These are phyloP conservation scores for Ptilodon capucinus DNA, from an alignment of 2,888 invertebrate genomes.

Conservation along the genomic window DNA sequence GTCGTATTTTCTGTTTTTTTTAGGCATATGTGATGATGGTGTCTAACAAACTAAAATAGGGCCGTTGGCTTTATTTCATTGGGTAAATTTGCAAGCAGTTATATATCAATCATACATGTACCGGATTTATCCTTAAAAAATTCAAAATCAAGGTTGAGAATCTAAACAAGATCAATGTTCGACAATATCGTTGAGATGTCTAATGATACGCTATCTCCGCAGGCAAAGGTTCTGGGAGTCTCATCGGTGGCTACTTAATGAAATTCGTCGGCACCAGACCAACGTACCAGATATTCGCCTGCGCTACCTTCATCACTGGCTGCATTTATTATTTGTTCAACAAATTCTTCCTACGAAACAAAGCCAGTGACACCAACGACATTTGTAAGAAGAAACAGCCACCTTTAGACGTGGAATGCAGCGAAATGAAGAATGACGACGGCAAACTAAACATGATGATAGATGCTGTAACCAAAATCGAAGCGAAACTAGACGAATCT, in stretches of 20 bases:
- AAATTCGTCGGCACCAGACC: conserved; percentile 87
- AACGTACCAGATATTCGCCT: conserved; percentile 88
- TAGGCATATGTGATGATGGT: too few species aligned
- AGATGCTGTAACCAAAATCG: conserved; percentile 56
- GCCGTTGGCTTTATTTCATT: too few species aligned
- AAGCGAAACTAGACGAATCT: conserved; percentile 30
- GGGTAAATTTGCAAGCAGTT: too few species aligned
- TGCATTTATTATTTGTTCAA: conserved; percentile 87
- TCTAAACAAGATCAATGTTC: too few species aligned
- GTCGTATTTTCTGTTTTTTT: too few species aligned
- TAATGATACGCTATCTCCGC: conserved; percentile 23
- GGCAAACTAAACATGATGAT: conserved; percentile 40
- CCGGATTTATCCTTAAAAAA: too few species aligned
- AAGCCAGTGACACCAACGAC: conserved; percentile 79
- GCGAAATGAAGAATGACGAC: conserved; percentile 46
- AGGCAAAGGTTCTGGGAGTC: conserved; percentile 90
- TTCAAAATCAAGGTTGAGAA: too few species aligned
- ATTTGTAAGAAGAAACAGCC: conserved; percentile 82
- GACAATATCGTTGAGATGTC: too few species aligned
- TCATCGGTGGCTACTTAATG: conserved; percentile 89
- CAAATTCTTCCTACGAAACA: conserved; percentile 83
- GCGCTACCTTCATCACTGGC: conserved; percentile 84
- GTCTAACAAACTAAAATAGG: too few species aligned
- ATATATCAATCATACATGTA: too few species aligned
- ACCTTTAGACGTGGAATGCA: conserved; percentile 58